These are phyloP conservation scores for Anthonomus grandis DNA, from an alignment of 1,140 invertebrate species.

Conservation along the genomic window DNA sequence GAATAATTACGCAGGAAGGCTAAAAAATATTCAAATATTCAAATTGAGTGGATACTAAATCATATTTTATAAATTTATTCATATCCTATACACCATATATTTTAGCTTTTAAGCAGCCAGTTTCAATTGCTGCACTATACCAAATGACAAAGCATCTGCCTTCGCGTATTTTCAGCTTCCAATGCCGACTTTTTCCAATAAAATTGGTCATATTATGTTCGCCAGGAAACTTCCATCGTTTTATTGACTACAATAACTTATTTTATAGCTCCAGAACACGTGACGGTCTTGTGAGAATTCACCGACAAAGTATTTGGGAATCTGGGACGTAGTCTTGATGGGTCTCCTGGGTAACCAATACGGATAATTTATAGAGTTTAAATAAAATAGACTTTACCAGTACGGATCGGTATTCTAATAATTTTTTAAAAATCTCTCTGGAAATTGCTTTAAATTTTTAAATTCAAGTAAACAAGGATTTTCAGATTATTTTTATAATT, in stretches of 20 bases:
- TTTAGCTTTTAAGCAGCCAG: constrained; percentile 6
- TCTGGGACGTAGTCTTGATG: constrained; percentile 18
- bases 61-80: too few species aligned
- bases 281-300: constrained; percentile 26
- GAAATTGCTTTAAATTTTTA: too few species aligned
- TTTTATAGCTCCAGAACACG: constrained; percentile 25
- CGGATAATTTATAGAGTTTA: constrained; percentile 18
- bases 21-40: too few species aligned
- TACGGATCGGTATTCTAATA: too few species aligned
- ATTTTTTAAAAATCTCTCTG: too few species aligned
- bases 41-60: too few species aligned
- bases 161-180: constrained; percentile 17
- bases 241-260: constrained; percentile 29
- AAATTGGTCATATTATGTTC: constrained; percentile 29
- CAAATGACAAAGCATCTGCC: constrained; percentile 11
- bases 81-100: too few species aligned
- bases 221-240: constrained; percentile 26
- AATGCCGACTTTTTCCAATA: constrained; percentile 23
- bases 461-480: too few species aligned
- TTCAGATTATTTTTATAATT: too few species aligned
- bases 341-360: constrained; percentile 3
- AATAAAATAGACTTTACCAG: too few species aligned
- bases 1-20: too few species aligned
- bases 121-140: constrained; percentile 9
- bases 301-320: constrained; percentile 22